A percentile compares a stretch with the other conserved stretches of the same genome.
Conservation (phyloP, 2,888 invertebrate genomes). For the Melieria omissa region DNA sequence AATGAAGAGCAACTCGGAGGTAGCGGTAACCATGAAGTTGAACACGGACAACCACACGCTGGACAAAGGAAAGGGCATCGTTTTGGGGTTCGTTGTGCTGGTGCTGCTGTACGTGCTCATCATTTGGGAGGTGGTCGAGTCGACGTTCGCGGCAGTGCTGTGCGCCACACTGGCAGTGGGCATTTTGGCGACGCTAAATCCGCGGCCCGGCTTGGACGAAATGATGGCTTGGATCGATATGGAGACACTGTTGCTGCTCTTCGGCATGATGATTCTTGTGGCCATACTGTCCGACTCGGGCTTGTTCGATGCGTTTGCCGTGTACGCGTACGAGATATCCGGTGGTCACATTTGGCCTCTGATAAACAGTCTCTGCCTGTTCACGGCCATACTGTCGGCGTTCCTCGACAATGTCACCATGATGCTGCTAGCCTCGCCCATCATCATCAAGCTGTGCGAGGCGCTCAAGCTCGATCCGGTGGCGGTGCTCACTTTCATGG, state of each 20-base stretch:
- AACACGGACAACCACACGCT: background rate
- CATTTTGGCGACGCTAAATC: slow-evolving; percentile 73
- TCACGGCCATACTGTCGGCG: slow-evolving; percentile 75
- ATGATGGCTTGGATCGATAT: slow-evolving; percentile 80
- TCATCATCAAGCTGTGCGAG: slow-evolving; percentile 84
- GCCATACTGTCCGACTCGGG: slow-evolving; percentile 81
- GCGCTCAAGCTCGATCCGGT: slow-evolving; percentile 87
- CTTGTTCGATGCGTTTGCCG: slow-evolving; percentile 79
- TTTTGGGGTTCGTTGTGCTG: slow-evolving; percentile 77
- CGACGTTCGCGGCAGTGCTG: slow-evolving; percentile 77
- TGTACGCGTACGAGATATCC: slow-evolving; percentile 74
- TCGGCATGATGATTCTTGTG: slow-evolving; percentile 84
- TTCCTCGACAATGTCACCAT: slow-evolving; percentile 84
- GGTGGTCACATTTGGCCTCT: slow-evolving; percentile 78
- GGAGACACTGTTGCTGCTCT: slow-evolving; percentile 75
- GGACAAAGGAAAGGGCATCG: slow-evolving; percentile 69
- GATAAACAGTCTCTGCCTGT: slow-evolving; percentile 75
- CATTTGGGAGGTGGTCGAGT: slow-evolving; percentile 76
- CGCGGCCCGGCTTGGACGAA: slow-evolving; percentile 73
- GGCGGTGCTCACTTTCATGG: slow-evolving; percentile 85
- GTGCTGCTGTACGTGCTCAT: slow-evolving; percentile 80
- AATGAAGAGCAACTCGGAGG: slow-evolving; percentile 45
- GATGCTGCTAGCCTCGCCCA: slow-evolving; percentile 78
- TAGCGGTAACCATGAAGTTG: slow-evolving; percentile 26
- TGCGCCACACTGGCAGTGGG: slow-evolving; percentile 76